phyloP scores from a whole-genome alignment of 1,140 invertebrate species.

The Zaprionus africanus region DNA sequence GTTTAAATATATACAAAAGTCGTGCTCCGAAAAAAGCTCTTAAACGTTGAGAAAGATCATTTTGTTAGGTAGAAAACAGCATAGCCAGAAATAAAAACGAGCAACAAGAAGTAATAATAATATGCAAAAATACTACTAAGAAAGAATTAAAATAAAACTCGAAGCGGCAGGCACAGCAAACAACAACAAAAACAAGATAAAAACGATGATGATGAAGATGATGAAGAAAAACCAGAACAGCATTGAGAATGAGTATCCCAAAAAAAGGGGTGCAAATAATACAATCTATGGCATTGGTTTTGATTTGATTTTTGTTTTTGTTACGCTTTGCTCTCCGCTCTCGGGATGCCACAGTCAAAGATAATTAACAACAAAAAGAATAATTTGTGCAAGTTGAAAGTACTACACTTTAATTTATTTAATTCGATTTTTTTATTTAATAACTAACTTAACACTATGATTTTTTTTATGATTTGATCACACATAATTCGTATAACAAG shows the following conservation, averaged over 20 bases:
- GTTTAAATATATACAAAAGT: conserved; percentile 38
- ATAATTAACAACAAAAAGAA: conserved; percentile 61
- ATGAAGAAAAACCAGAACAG: conserved; percentile 31
- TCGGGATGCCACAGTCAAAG: conserved; percentile 32
- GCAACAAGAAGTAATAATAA: conserved; percentile 66
- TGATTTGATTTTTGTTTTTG: conserved; percentile 25
- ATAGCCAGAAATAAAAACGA: conserved; percentile 71
- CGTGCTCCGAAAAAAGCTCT: conserved; percentile 81
- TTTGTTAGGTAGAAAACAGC: conserved; percentile 40
- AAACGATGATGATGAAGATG: conserved; percentile 34
- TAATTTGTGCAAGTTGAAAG: conserved; percentile 83
- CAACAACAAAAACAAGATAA: conserved; percentile 32
- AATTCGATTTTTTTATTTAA: conserved; percentile 56
- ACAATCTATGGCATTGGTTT: conserved; percentile 21
- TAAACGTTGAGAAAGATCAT: conserved; percentile 62
- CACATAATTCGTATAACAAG: conserved; percentile 72
- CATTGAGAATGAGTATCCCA: conserved; percentile 5
- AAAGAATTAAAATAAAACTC: conserved; percentile 20
- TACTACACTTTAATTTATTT: conserved; percentile 64
- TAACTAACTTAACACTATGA: conserved; percentile 59
- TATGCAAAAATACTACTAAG: conserved; percentile 57
- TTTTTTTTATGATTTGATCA: conserved; percentile 53
- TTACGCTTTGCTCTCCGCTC: conserved; percentile 37
- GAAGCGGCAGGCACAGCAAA: conserved; percentile 36
- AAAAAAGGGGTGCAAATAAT: conserved; percentile 1